Base-by-base conservation (phyloP, 2,888 invertebrate genomes). In the Cosmia trapezina region DNA sequence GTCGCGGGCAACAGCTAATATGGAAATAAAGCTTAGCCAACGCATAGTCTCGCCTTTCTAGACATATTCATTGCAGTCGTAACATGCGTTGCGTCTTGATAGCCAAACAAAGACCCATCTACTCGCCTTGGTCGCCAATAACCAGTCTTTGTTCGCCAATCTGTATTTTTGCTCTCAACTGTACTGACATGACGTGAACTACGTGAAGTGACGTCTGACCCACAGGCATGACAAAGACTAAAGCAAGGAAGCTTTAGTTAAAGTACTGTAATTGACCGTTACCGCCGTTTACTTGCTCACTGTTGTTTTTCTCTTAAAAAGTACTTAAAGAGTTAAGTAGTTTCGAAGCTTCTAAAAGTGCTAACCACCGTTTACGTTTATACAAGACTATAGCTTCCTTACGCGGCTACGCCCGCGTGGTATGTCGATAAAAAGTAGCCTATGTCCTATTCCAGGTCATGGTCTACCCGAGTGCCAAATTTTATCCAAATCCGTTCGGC, bases 121-220 rank as follows among this genome's bases (percentile, higher is more conserved):
- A 80, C 78, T 90, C 79, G 83, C 91, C 92, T 93, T 92, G 91
- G 87, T 81, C 66, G 79, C 80, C 86, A 90, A 88, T 91, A 89
- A 87, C 88, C 88, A 74, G 17, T 83, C 88, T 89, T 92, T 91
- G 91, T 92, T 81, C 81, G 85, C 81, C 83, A 89, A 91, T 91
- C 85, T 83, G 66, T 67, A 70, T 57, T 81, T 73, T 72, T 64
- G 63, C 69, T 69, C 47, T n/a, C 54, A 66, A 71, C 54, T 70
- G 62, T 61, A 63, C 62, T 69, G n/a, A n/a, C n/a, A n/a, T n/a
- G n/a, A n/a, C n/a, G n/a, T n/a, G n/a, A n/a, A n/a, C n/a, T n/a
- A n/a, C n/a, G n/a, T n/a, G n/a, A n/a, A n/a, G n/a, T n/a, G n/a
- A n/a, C n/a, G n/a, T n/a, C n/a, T n/a, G 37, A 12, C 47, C 61